These are phyloP conservation scores for Papilio xuthus DNA, from an alignment of 1,140 invertebrate genomes.

Conservation along the genomic window DNA sequence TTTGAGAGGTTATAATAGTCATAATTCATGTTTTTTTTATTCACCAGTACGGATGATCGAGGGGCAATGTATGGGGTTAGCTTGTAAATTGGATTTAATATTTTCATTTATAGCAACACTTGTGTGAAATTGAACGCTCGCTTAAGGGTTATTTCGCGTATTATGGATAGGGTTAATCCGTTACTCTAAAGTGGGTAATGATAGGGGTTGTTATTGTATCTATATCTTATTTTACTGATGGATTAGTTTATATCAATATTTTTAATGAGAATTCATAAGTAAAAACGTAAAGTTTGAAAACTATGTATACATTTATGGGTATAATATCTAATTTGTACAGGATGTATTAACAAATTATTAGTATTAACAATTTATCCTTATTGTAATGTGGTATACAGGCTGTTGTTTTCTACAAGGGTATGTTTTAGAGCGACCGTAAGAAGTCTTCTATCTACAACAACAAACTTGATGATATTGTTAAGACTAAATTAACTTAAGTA, in stretches of 20 bases:
- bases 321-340: too few relatives aligned
- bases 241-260: slow-evolving; percentile 39
- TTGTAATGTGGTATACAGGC: too few relatives aligned
- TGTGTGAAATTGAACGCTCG: slow-evolving; percentile 78
- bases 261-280: neutral
- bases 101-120: slow-evolving; percentile 76
- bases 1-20: slow-evolving; percentile 74
- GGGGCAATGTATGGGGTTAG: slow-evolving; percentile 68
- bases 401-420: too few relatives aligned
- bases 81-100: slow-evolving; percentile 80
- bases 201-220: slow-evolving; percentile 46
- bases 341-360: too few relatives aligned
- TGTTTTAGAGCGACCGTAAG: too few relatives aligned
- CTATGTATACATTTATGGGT: too few relatives aligned
- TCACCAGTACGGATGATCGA: slow-evolving; percentile 61
- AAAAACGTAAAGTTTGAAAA: too few relatives aligned
- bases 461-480: neutral
- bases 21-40: slow-evolving; percentile 76
- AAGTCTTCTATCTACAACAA: slow-evolving; percentile 23
- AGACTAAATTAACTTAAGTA: neutral
- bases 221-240: slow-evolving; percentile 44
- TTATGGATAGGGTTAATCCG: slow-evolving; percentile 69
- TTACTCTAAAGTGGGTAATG: slow-evolving; percentile 45
- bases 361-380: too few relatives aligned
- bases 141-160: slow-evolving; percentile 64